These are phyloP conservation scores for Macrotis lagotis DNA, from an alignment of 2,113 vertebrate genomes.

Conservation along the genomic window DNA sequence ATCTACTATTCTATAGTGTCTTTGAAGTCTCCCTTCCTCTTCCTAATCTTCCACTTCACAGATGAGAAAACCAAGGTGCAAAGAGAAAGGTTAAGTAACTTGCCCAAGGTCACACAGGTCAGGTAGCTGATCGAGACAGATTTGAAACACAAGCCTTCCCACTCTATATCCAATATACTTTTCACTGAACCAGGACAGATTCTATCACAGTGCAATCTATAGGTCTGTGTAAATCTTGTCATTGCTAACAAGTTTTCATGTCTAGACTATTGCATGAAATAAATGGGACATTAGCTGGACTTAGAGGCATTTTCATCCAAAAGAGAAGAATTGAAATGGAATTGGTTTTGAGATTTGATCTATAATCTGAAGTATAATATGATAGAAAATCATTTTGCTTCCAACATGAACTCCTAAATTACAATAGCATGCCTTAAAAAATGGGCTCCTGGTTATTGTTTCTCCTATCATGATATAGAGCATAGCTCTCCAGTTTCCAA, in stretches of 20 bases:
- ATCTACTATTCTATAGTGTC: background rate
- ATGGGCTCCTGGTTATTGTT: background rate
- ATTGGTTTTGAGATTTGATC: background rate
- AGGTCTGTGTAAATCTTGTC: background rate
- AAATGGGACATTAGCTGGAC: background rate
- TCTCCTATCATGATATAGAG: background rate
- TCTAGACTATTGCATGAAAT: background rate
- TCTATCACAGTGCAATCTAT: conserved; percentile 1
- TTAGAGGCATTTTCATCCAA: background rate
- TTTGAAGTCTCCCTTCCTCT: background rate
- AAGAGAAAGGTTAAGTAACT: background rate
- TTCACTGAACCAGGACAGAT: background rate
- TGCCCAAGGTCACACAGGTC: background rate
- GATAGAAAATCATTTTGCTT: background rate
- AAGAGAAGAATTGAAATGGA: background rate
- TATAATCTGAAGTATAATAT: background rate
- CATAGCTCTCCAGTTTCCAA: background rate
- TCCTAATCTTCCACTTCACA: background rate
- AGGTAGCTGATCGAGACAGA: background rate
- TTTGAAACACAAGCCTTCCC: background rate
- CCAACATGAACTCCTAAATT: conserved; percentile 1
- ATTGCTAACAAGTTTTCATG: background rate
- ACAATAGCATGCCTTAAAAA: background rate
- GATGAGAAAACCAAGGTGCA: background rate
- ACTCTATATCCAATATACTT: background rate